Evolutionary conservation across 2,888 invertebrate genomes (phyloP).

Genomic region (Eristalis arbustorum): DNA sequence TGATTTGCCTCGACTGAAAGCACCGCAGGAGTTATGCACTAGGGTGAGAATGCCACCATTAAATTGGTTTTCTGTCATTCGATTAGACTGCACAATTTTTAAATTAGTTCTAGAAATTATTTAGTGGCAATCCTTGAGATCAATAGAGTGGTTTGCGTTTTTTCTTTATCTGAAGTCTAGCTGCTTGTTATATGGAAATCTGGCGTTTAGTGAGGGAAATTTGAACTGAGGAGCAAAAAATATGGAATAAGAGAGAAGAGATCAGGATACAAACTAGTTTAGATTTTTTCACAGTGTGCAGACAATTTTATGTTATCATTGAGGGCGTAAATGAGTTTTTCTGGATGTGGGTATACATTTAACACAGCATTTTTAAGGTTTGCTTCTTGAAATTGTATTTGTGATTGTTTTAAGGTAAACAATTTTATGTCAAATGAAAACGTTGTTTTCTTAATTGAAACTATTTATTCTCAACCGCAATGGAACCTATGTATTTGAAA

Average conservation of each 20-base stretch:
- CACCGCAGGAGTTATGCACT: conserved; percentile 18
- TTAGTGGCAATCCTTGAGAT: conserved; percentile 57
- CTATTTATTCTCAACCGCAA: too few species aligned
- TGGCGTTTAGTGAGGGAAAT: not conserved
- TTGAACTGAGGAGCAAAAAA: not conserved
- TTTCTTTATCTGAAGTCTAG: not conserved
- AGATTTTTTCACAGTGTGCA: too few species aligned
- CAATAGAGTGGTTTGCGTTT: conserved; percentile 26
- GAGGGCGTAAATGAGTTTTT: too few species aligned
- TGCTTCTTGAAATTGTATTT: too few species aligned
- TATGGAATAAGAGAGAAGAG: not conserved
- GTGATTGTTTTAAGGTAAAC: too few species aligned
- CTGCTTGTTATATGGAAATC: not conserved
- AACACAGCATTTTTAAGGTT: too few species aligned
- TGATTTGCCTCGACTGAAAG: conserved; percentile 44
- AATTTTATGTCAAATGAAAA: too few species aligned
- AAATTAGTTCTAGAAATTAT: conserved; percentile 53
- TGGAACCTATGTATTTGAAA: too few species aligned
- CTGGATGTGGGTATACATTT: too few species aligned
- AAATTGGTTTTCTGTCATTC: conserved; percentile 56
- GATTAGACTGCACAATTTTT: conserved; percentile 44
- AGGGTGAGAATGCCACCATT: conserved; percentile 24
- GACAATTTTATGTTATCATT: too few species aligned
- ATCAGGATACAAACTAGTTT: too few species aligned
- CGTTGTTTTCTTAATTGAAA: too few species aligned